These are phyloP conservation scores for Distichodus sexfasciatus DNA, from an alignment of 2,797 vertebrate genomes.

Conservation along the genomic window DNA sequence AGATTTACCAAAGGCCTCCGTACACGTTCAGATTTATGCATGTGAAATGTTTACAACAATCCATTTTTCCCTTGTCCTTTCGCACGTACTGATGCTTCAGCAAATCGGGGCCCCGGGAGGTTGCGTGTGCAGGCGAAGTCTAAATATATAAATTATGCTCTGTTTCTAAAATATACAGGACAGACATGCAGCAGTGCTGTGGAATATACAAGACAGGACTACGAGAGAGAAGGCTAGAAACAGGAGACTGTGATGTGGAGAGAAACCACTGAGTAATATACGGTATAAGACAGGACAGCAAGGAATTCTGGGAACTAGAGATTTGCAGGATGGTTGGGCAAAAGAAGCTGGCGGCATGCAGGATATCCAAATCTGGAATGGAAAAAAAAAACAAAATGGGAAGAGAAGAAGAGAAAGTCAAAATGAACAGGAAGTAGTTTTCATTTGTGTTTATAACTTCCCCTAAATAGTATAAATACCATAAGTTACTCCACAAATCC, in stretches of 20 bases:
- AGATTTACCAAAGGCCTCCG: slow-evolving; percentile 11
- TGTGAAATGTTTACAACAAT: slow-evolving; percentile 14
- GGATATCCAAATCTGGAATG: slow-evolving; percentile 38
- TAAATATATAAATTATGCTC: slow-evolving; percentile 35
- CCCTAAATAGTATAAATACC: no score
- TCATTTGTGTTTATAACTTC: no score
- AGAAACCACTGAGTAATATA: slow-evolving; percentile 24
- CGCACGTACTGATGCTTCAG: slow-evolving; percentile 13
- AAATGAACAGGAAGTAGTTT: neutral
- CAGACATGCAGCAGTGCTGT: slow-evolving; percentile 47
- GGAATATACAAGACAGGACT: slow-evolving; percentile 35
- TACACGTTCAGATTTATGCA: neutral
- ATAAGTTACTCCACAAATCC: no score
- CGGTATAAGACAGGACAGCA: slow-evolving; percentile 40
- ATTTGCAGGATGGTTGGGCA: slow-evolving; percentile 2
- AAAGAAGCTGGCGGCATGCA: slow-evolving; percentile 67
- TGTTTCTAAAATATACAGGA: slow-evolving; percentile 42
- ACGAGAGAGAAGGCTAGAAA: slow-evolving; percentile 12
- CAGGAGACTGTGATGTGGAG: slow-evolving; percentile 9
- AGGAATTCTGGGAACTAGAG: slow-evolving; percentile 28
- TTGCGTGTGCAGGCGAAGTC: slow-evolving; percentile 5
- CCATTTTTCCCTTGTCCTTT: neutral
- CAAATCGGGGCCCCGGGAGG: neutral
- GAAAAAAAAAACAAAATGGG: neutral
- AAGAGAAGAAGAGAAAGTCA: neutral